Conservation (phyloP, 2,888 invertebrate species). For the Leucoma salicis region DNA sequence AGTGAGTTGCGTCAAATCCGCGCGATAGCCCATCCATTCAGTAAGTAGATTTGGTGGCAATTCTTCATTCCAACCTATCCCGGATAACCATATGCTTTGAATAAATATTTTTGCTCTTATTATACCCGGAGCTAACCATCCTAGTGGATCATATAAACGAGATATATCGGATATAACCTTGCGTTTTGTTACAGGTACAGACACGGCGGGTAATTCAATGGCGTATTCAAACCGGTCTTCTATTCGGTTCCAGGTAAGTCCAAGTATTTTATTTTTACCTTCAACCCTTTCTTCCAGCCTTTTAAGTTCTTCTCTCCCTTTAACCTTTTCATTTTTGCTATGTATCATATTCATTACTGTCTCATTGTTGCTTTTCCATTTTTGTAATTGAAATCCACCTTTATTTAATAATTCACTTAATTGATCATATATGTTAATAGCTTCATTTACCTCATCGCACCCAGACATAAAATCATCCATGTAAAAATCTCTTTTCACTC, state of each 20-base stretch:
- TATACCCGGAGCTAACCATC: slow-evolving; percentile 10
- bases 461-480: slow-evolving; percentile 10
- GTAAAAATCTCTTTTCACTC: slow-evolving; percentile 3
- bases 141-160: slow-evolving; percentile 19
- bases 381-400: slow-evolving; percentile 11
- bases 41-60: slow-evolving; percentile 7
- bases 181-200: slow-evolving; percentile 20
- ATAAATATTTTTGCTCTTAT: slow-evolving; percentile 10
- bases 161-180: slow-evolving; percentile 26
- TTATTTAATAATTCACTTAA: slow-evolving; percentile 3
- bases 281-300: slow-evolving; percentile 12
- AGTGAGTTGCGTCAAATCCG: slow-evolving; percentile 7
- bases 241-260: slow-evolving; percentile 3
- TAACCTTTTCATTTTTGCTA: too few species aligned
- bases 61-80: slow-evolving; percentile 14
- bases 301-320: slow-evolving; percentile 23
- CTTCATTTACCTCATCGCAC: slow-evolving; percentile 1
- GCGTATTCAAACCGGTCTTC: slow-evolving; percentile 21
- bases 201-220: slow-evolving; percentile 16
- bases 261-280: too few species aligned
- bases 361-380: slow-evolving; percentile 8
- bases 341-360: neutral
- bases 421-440: slow-evolving; percentile 2
- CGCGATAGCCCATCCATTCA: slow-evolving; percentile 24
- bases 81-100: slow-evolving; percentile 11